phyloP scores from a whole-genome alignment of 2,888 invertebrate genomes.

The Lacanobia wlatinum region DNA sequence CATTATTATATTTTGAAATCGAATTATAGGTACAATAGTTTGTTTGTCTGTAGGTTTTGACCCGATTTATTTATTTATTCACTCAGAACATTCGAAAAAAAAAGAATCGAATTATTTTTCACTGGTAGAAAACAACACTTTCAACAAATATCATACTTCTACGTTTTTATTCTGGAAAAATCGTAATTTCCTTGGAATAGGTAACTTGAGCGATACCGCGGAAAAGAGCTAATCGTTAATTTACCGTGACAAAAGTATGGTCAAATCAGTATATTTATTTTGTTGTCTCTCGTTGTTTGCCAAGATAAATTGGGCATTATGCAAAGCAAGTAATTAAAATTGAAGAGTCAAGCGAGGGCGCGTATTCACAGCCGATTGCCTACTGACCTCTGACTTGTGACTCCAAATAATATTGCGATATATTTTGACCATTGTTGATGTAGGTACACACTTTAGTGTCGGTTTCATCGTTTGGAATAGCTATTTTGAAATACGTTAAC shows the following conservation, averaged over 20 bases:
- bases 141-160: too few relatives aligned
- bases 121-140: too few relatives aligned
- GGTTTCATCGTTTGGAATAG: not conserved
- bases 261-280: not conserved
- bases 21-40: too few relatives aligned
- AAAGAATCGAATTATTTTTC: too few relatives aligned
- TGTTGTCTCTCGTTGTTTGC: not conserved
- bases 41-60: too few relatives aligned
- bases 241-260: not conserved
- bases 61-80: too few relatives aligned
- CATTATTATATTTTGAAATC: too few relatives aligned
- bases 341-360: conserved; percentile 8
- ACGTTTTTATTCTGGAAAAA: too few relatives aligned
- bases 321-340: conserved; percentile 16
- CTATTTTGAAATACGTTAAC: not conserved
- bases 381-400: conserved; percentile 40
- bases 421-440: conserved; percentile 31
- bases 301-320: conserved; percentile 20
- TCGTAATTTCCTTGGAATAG: too few relatives aligned
- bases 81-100: too few relatives aligned
- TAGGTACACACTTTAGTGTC: not conserved
- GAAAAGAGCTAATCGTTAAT: too few relatives aligned
- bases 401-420: conserved; percentile 12
- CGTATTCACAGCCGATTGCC: conserved; percentile 18
- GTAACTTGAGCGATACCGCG: too few relatives aligned